phyloP scores from a whole-genome alignment of 1,140 invertebrate genomes.

The Odontomachus brunneus region DNA sequence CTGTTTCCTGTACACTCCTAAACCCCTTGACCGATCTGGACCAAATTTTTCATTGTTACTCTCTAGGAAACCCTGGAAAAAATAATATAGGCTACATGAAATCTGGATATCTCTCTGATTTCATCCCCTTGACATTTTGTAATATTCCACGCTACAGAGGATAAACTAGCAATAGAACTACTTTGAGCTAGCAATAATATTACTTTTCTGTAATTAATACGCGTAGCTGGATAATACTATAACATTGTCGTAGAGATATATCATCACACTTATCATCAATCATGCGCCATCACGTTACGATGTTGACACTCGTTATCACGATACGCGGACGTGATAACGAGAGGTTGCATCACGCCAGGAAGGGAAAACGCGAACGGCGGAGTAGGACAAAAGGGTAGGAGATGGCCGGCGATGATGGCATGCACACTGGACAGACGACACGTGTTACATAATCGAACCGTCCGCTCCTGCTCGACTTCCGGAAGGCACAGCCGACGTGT shows the following conservation, averaged over 20 bases:
- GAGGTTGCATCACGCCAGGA: constrained; percentile 19
- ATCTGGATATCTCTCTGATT: no score
- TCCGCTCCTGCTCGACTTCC: constrained; percentile 60
- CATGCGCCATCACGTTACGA: neutral
- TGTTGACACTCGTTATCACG: neutral
- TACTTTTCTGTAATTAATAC: neutral
- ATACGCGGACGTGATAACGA: neutral
- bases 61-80: no score
- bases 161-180: no score
- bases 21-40: no score
- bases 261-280: neutral
- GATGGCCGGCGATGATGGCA: constrained; percentile 41
- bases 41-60: no score
- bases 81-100: no score
- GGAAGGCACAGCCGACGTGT: constrained; percentile 72
- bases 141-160: no score
- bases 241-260: neutral
- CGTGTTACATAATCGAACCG: constrained; percentile 59
- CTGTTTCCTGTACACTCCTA: no score
- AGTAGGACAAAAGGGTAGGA: constrained; percentile 32
- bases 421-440: constrained; percentile 39
- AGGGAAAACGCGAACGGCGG: neutral
- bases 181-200: no score
- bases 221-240: neutral
- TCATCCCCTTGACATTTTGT: no score